phyloP scores from a whole-genome alignment of 2,797 vertebrate genomes.

The Euphonia xanthogaster region DNA sequence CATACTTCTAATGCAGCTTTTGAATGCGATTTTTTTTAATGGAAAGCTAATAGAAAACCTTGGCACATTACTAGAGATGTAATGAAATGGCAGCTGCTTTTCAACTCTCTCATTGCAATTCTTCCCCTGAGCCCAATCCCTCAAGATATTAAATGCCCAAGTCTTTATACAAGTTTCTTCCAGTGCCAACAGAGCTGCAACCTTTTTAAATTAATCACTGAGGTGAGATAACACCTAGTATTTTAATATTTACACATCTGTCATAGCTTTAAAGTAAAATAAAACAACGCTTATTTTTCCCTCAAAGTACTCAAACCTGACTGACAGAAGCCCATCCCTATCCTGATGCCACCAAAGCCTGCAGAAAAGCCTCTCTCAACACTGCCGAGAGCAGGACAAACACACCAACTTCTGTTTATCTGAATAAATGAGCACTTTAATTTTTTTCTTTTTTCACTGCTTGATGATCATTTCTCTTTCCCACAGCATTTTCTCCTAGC shows the following conservation, averaged over 20 bases:
- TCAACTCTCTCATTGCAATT: slow-evolving; percentile 52
- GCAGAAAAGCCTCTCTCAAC: neutral
- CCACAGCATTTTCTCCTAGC: neutral
- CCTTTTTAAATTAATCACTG: slow-evolving; percentile 5
- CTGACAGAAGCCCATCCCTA: neutral
- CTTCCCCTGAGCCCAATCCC: slow-evolving; percentile 29
- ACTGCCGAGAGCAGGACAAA: neutral
- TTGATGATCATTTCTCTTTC: neutral
- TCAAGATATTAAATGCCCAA: slow-evolving; percentile 23
- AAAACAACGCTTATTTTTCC: neutral
- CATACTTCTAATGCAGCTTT: neutral
- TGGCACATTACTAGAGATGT: slow-evolving; percentile 38
- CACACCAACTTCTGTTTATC: neutral
- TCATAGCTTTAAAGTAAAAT: neutral
- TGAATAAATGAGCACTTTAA: neutral
- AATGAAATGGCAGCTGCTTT: slow-evolving; percentile 61
- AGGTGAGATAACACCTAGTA: slow-evolving; percentile 30
- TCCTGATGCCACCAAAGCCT: neutral
- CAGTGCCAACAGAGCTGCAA: slow-evolving; percentile 12
- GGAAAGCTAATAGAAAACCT: slow-evolving; percentile 44
- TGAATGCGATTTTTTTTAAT: neutral
- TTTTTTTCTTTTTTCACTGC: neutral
- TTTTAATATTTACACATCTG: slow-evolving; percentile 37
- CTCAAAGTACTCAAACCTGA: neutral
- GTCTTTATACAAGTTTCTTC: slow-evolving; percentile 23